phyloP scores from a whole-genome alignment of 2,113 vertebrate genomes.

The Ailurus styani region DNA sequence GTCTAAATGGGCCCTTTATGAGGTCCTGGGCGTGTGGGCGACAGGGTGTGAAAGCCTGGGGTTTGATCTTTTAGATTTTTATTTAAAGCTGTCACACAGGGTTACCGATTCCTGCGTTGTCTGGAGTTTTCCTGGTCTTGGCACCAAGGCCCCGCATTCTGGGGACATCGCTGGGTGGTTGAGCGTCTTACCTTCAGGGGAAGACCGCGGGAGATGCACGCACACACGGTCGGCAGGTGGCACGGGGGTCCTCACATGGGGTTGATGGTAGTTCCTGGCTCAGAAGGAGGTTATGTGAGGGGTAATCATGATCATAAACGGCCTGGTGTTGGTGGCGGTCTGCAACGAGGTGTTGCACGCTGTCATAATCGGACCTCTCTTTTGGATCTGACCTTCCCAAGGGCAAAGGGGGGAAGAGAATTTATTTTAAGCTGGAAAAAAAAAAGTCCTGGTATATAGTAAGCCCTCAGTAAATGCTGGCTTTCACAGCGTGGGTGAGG shows the following conservation, averaged over 20 bases:
- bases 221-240: neutral
- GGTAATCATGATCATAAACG: accelerated
- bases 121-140: neutral
- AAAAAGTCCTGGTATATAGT: neutral
- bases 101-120: neutral
- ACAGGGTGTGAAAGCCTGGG: neutral
- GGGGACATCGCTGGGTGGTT: neutral
- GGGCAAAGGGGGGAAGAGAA: neutral
- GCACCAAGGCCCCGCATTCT: neutral
- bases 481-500: neutral
- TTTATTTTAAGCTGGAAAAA: neutral
- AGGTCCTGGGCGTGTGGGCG: neutral
- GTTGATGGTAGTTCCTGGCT: neutral
- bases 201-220: accelerated
- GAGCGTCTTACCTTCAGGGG: neutral
- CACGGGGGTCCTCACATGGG: neutral
- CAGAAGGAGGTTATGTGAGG: neutral
- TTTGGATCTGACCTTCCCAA: neutral
- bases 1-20: accelerated
- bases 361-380: neutral
- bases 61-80: neutral
- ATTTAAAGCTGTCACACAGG: neutral
- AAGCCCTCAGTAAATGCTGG: neutral
- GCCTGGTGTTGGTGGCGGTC: neutral
- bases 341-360: neutral